phyloP scores from a whole-genome alignment of 1,140 invertebrate species.

The Pemphigus obesinymphae region DNA sequence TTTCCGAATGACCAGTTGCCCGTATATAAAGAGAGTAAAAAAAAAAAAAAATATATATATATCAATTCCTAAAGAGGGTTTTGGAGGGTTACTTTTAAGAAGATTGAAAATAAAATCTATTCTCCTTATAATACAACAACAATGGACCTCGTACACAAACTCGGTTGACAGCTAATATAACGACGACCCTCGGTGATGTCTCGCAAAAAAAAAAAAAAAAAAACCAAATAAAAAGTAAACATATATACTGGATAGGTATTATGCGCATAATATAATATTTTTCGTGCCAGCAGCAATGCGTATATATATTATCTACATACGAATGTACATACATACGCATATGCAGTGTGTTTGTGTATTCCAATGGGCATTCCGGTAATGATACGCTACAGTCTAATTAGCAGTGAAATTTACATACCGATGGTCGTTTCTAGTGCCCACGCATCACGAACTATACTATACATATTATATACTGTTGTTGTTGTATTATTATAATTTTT shows the following conservation, averaged over 20 bases:
- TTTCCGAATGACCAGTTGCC: constrained; percentile 37
- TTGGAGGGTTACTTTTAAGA: background rate
- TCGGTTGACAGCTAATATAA: constrained; percentile 24
- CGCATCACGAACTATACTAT: constrained; percentile 11
- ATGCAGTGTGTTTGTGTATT: background rate
- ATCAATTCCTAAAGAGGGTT: constrained; percentile 1
- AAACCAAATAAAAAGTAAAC: constrained; percentile 9
- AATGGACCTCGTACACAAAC: constrained; percentile 6
- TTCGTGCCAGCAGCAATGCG: background rate
- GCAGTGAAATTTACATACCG: constrained; percentile 35
- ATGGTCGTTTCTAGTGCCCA: constrained; percentile 17
- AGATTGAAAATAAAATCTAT: constrained; percentile 26
- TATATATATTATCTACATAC: too few species aligned
- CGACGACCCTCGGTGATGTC: background rate
- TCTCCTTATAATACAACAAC: background rate
- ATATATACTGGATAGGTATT: background rate
- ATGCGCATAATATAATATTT: too few species aligned
- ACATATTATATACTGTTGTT: background rate
- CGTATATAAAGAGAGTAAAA: background rate
- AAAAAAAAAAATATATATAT: too few species aligned
- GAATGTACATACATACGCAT: background rate
- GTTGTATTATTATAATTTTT: constrained; percentile 6
- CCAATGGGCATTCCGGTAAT: constrained; percentile 16
- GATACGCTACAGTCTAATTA: constrained; percentile 41
- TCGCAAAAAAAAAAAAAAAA: background rate